Percentiles rank a stretch among this genome's conserved stretches.
Evolutionary conservation across 92 coral and sea anemone genomes (phyloP).

Genomic region (Anthopleura xanthogrammica): DNA sequence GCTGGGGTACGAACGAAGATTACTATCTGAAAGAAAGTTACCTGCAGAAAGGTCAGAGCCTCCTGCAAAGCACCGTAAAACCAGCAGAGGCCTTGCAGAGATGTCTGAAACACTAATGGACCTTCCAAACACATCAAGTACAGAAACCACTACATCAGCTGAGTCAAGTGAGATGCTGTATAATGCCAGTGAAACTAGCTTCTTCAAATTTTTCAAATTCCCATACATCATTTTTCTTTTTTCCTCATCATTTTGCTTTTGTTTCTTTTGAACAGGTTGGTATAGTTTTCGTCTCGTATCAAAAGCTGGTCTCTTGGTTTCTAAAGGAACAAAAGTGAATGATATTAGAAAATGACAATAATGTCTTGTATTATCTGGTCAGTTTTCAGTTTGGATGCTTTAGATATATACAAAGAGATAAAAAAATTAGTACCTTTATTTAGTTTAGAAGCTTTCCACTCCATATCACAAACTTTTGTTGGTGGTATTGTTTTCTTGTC

Average conservation of each 20-base stretch:
- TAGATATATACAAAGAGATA: too few relatives aligned
- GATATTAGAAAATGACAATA: neutral
- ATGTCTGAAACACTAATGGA: conserved; percentile 4
- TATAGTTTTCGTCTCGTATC: neutral
- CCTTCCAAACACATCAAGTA: neutral
- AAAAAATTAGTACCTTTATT: neutral
- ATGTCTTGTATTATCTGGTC: neutral
- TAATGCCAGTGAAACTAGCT: too few relatives aligned
- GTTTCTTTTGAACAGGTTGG: neutral
- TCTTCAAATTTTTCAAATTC: neutral
- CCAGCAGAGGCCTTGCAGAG: conserved; percentile 6
- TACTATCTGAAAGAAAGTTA: conserved; percentile 46
- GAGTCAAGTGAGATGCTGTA: too few relatives aligned
- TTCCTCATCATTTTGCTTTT: neutral
- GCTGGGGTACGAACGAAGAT: conserved; percentile 47
- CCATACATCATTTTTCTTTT: neutral
- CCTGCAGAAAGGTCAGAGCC: conserved; percentile 35
- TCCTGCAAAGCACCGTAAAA: conserved; percentile 13
- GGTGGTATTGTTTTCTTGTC: conserved; percentile 37
- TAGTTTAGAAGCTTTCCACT: conserved; percentile 31
- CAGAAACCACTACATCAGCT: too few relatives aligned
- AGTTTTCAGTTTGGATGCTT: too few relatives aligned
- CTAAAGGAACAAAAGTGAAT: neutral
- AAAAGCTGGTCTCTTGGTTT: neutral
- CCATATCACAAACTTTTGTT: conserved; percentile 53